Conservation (phyloP, 2,888 invertebrate genomes). For the Drosophila tanythrix region DNA sequence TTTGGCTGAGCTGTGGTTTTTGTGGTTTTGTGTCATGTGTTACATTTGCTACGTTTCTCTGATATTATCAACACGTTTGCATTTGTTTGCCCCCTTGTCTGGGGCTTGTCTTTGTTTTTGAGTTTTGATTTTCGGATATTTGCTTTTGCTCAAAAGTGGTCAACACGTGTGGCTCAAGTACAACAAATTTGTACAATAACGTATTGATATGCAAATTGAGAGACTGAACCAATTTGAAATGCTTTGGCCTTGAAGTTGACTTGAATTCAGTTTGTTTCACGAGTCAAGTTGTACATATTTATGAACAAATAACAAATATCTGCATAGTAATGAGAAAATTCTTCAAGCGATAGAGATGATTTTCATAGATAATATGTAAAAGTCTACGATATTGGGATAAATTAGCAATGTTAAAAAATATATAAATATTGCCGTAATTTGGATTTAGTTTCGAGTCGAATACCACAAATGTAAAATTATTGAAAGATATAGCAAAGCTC, state of each 20-base stretch:
- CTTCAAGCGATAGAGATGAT: neutral
- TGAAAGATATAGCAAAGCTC: neutral
- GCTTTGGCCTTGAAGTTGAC: conserved; percentile 73
- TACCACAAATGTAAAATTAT: neutral
- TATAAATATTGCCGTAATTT: neutral
- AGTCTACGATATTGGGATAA: neutral
- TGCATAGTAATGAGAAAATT: conserved; percentile 37
- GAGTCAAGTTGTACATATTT: conserved; percentile 7
- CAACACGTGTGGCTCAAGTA: conserved; percentile 63
- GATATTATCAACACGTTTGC: conserved; percentile 30
- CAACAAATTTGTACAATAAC: conserved; percentile 41
- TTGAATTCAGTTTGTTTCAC: conserved; percentile 41
- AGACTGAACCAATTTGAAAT: conserved; percentile 68
- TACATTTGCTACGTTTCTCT: conserved; percentile 28
- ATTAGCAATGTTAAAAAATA: neutral
- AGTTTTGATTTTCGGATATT: conserved; percentile 17
- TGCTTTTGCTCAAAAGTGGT: conserved; percentile 28
- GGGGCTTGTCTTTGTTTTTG: conserved; percentile 25
- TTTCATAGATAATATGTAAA: neutral
- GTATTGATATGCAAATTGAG: conserved; percentile 71
- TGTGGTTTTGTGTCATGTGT: conserved; percentile 42
- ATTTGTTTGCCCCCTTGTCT: conserved; percentile 30
- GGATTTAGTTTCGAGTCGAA: neutral
- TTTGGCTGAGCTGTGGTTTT: conserved; percentile 10
- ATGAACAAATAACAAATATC: conserved; percentile 37